Base-by-base conservation (phyloP, 2,797 vertebrate genomes). In the Macroramphosus scolopax region DNA sequence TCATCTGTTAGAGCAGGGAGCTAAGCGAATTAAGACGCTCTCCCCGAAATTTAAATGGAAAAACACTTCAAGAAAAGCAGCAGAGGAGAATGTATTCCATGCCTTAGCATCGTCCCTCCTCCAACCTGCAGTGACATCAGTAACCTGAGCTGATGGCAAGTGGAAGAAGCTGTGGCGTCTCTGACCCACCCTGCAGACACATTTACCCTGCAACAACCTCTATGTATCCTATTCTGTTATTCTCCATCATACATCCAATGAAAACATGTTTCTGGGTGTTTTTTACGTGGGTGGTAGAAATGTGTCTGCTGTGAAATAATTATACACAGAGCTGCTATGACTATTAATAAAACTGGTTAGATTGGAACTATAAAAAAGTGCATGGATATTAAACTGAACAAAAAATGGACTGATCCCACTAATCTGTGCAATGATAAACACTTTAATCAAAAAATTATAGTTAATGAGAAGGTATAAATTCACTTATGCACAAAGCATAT, bases 171-270 rank as follows among this genome's bases (percentile, higher is more conserved):
- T 16, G 33, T 15, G 32, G 50, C 25, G 35, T 35, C 51, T 70
- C n/a, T 69, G 68, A 74, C 41, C 67, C 67, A 53, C 69, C 69
- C 60, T 63, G 55, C 51, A 67, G 58, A 48, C 14, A 77, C 55
- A 57, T 16, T 54, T 29, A 62, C 45, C 63, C 72, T 64, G 46
- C 37, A 53, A 50, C 37, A 68, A 30, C 43, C 53, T 38, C 35
- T 22, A 20, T 45, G 6, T 14, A 9, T 20, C 20, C 41, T 13
- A 4, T 17, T 45, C 29, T 42, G 22, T 16, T 24, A 7, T 22
- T 0, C 3, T 36, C 12, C 4, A 2, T 45, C 10, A 43, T 39
- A 55, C 51, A 63, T 63, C 2, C 28, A 8, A 35, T 26, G n/a
- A 11, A 44, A 47, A 53, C 10, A n/a, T 25, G 14, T 26, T 38